A percentile compares a stretch with the other conserved stretches of the same genome.
phyloP scores from a whole-genome alignment of 2,888 invertebrate species.

The Scaptomyza tumidula region DNA sequence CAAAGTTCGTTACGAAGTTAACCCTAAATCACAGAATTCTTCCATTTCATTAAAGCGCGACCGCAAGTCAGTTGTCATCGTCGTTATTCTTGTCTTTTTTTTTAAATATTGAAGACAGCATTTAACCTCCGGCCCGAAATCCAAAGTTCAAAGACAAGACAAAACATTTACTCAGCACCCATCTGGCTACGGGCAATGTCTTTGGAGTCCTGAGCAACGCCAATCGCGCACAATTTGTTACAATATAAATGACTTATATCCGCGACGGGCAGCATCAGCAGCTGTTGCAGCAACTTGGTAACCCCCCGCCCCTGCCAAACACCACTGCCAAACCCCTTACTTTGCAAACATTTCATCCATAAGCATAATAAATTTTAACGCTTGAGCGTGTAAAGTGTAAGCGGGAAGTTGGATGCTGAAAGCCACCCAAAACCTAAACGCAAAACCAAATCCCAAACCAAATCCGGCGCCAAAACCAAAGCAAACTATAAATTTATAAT shows the following conservation, averaged over 20 bases:
- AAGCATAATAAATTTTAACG: conserved; percentile 83
- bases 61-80: conserved; percentile 49
- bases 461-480: conserved; percentile 56
- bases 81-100: conserved; percentile 2
- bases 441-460: conserved; percentile 25
- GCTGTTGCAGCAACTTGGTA: conserved; percentile 57
- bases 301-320: not conserved
- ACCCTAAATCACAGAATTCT: conserved; percentile 38
- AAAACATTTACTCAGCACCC: conserved; percentile 69
- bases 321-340: not conserved
- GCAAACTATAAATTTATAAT: conserved; percentile 83
- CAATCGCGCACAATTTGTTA: conserved; percentile 80
- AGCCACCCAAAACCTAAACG: conserved; percentile 13
- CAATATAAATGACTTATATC: conserved; percentile 80
- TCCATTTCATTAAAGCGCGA: conserved; percentile 60
- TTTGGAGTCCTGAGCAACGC: conserved; percentile 52
- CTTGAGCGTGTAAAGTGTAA: conserved; percentile 72
- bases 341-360: conserved; percentile 59
- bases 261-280: conserved; percentile 61
- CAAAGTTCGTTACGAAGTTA: conserved; percentile 1
- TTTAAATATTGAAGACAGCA: conserved; percentile 43
- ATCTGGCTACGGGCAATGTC: conserved; percentile 56
- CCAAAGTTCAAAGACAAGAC: conserved; percentile 65
- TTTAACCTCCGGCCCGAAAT: conserved; percentile 64
- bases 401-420: conserved; percentile 8